Evolutionary conservation across 2,888 invertebrate species (phyloP), one percentile per base, ranked within the genome.

Genomic region (Ormyrus rosae): DNA sequence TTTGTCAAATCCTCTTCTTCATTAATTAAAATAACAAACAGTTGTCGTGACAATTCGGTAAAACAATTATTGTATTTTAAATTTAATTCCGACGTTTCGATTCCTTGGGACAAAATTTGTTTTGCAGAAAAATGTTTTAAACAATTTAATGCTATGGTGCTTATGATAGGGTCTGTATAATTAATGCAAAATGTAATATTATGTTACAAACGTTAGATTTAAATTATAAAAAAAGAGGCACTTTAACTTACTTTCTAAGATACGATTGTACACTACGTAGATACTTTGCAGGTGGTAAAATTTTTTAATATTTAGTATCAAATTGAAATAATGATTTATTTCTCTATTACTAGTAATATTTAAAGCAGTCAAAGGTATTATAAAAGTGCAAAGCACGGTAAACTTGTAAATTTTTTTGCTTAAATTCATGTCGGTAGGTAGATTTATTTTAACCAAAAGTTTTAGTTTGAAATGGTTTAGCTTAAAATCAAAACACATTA

Each of bases 201-300:
- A 65, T 60, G 1, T 0, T 8, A 13, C 5, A 19, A 6, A 19
- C 13, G n/a, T 13, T 19, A 13, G 0, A 13, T 19, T 60, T 60
- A 60, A 60, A 13, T n/a, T 60, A 60, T 13, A 60, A 60, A 60
- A 2, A 60, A 9, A 53, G 7, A 10, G 2, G 10, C 8, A 53
- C 7, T 10, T 5, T 45, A 10, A 63, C 63, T 65, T 19, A 65
- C 65, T 65, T 65, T 65, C 51, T 19, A 19, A 19, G 51, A 65
- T 11, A 65, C 51, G 13, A 13, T 13, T 13, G 9, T 51, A 51
- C 50, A 65, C 10, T 34, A 65, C 51, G 9, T 13, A 65, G 9
- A 51, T 19, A 19, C 65, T 65, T 8, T 19, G 50, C 0, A 65
- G 8, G 13, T 65, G 13, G 9, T 65, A 65, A 65, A 19, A 51